phyloP scores from a whole-genome alignment of 2,797 vertebrate genomes.

The Mastacembelus armatus region DNA sequence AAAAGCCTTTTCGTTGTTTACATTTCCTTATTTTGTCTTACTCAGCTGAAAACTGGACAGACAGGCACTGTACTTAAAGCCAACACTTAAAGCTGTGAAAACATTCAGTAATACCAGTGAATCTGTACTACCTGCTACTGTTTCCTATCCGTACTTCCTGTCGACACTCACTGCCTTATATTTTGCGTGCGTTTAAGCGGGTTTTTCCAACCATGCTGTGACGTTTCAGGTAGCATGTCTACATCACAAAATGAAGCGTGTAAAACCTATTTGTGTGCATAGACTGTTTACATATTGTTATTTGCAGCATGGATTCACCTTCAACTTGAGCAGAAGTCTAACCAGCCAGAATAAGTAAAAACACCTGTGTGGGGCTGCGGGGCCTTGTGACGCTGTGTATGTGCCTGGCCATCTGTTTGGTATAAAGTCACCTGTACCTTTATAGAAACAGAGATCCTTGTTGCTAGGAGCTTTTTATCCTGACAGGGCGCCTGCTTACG shows the following conservation, averaged over 20 bases:
- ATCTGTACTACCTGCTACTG: background rate
- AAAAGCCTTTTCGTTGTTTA: background rate
- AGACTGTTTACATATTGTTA: background rate
- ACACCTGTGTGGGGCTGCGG: constrained; percentile 2
- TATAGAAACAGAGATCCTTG: constrained; percentile 56
- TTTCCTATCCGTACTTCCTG: too few relatives aligned
- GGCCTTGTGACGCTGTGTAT: background rate
- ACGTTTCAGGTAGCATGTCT: background rate
- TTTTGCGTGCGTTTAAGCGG: too few relatives aligned
- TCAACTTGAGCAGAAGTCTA: constrained; percentile 5
- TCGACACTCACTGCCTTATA: too few relatives aligned
- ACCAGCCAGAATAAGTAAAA: constrained; percentile 39
- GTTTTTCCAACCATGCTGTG: background rate
- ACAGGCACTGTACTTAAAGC: background rate
- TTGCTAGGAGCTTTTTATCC: constrained; percentile 72
- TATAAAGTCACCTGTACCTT: constrained; percentile 63
- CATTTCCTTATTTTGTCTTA: too few relatives aligned
- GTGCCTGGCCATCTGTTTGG: constrained; percentile 63
- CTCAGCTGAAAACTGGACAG: too few relatives aligned
- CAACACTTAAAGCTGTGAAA: too few relatives aligned
- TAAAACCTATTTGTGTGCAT: background rate
- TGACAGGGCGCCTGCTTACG: constrained; percentile 7
- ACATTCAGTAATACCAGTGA: too few relatives aligned
- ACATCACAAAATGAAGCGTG: fast-evolving
- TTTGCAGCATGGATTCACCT: background rate